Conservation (phyloP, 2,797 vertebrate genomes). For the Sebastolobus altivelis region DNA sequence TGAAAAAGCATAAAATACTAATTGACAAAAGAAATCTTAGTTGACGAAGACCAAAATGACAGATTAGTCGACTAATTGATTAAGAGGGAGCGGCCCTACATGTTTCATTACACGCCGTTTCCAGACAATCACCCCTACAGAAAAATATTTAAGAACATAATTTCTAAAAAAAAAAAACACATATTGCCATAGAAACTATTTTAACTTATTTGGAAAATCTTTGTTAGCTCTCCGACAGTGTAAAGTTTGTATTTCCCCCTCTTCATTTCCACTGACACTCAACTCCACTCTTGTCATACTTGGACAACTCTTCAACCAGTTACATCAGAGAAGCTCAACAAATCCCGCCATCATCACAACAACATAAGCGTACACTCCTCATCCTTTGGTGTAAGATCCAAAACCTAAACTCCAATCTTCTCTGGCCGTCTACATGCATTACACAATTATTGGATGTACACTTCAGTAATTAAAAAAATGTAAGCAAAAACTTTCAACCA, state of each 20-base stretch:
- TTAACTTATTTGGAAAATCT: too few species aligned
- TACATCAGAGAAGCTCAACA: slow-evolving; percentile 4
- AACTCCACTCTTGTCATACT: neutral
- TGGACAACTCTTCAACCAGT: slow-evolving; percentile 11
- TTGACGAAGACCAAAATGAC: too few species aligned
- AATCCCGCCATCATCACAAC: slow-evolving; percentile 1
- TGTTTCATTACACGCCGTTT: too few species aligned
- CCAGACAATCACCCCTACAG: too few species aligned
- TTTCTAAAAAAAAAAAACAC: too few species aligned
- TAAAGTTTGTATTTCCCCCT: slow-evolving; percentile 4
- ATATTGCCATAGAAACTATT: too few species aligned
- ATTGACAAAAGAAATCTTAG: too few species aligned
- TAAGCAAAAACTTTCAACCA: rapidly evolving
- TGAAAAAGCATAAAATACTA: too few species aligned
- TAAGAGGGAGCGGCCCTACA: too few species aligned
- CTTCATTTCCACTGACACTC: slow-evolving; percentile 9
- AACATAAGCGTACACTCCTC: neutral
- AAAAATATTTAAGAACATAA: too few species aligned
- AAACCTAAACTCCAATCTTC: neutral
- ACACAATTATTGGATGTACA: neutral
- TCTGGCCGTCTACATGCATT: neutral
- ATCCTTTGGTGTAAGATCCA: neutral
- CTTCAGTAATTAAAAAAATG: neutral
- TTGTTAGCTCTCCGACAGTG: too few species aligned
- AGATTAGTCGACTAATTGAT: too few species aligned